Percentiles rank a stretch among this genome's conserved stretches.
phyloP scores from a whole-genome alignment of 1,140 invertebrate genomes.

The Drosophila kohkoa region DNA sequence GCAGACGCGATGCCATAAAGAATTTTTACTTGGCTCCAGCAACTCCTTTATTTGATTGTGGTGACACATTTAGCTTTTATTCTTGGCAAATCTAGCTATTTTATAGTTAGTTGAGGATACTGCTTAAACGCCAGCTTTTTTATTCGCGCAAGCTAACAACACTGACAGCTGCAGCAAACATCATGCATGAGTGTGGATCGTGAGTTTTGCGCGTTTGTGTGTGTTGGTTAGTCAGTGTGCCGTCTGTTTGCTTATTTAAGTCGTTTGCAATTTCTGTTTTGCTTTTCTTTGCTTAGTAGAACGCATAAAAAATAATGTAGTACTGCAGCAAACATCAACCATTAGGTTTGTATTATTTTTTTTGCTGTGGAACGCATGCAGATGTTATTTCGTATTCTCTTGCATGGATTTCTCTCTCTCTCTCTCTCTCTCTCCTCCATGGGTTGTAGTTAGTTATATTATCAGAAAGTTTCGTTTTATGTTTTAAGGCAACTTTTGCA shows the following conservation, averaged over 20 bases:
- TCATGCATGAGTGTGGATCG: constrained; percentile 13
- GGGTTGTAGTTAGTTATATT: constrained; percentile 34
- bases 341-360: constrained; percentile 25
- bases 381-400: constrained; percentile 44
- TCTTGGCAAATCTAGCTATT: no score
- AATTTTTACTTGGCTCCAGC: constrained; percentile 28
- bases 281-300: constrained; percentile 72
- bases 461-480: constrained; percentile 57
- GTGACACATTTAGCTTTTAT: background rate
- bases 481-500: constrained; percentile 69
- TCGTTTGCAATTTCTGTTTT: constrained; percentile 79
- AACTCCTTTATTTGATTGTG: background rate
- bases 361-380: constrained; percentile 41
- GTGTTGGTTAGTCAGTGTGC: constrained; percentile 6
- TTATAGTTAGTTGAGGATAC: no score
- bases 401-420: constrained; percentile 29
- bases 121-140: no score
- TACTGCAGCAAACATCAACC: constrained; percentile 54
- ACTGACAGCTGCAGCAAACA: constrained; percentile 33
- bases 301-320: constrained; percentile 78
- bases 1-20: constrained; percentile 49
- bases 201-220: constrained; percentile 9
- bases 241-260: constrained; percentile 78
- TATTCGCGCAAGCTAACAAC: no score
- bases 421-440: background rate